These are phyloP conservation scores for Lordiphosa andalusiaca DNA, from an alignment of 2,888 invertebrate genomes.

Conservation along the genomic window DNA sequence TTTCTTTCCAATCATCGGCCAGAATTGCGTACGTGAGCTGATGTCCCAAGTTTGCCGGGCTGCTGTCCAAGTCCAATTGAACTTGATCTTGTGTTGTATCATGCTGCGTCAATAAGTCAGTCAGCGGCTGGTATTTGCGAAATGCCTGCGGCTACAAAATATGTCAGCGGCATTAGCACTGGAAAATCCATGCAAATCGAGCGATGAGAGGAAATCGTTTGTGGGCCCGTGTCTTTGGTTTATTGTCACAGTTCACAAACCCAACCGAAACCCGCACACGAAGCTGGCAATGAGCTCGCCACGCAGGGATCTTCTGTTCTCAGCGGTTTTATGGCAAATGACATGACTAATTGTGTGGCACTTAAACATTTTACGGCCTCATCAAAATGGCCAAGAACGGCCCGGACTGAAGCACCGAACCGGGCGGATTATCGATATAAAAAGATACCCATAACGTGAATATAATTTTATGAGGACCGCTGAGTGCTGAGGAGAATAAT, in stretches of 20 bases:
- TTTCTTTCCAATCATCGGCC: conserved; percentile 63
- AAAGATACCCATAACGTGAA: not conserved
- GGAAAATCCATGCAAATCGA: too few relatives aligned
- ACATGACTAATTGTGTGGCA: conserved; percentile 66
- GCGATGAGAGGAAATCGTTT: too few relatives aligned
- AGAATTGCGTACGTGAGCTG: conserved; percentile 69
- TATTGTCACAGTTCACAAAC: too few relatives aligned
- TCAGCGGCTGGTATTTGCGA: conserved; percentile 52
- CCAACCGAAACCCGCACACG: too few relatives aligned
- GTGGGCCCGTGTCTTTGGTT: too few relatives aligned
- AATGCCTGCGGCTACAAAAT: conserved; percentile 31
- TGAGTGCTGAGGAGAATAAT: too few relatives aligned
- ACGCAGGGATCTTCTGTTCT: too few relatives aligned
- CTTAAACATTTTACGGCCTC: conserved; percentile 38
- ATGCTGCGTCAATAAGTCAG: conserved; percentile 72
- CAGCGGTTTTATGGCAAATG: conserved; percentile 53
- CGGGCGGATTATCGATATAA: not conserved
- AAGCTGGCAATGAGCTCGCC: too few relatives aligned
- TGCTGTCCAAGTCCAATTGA: conserved; percentile 11
- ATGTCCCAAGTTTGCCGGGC: conserved; percentile 27
- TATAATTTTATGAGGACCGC: not conserved
- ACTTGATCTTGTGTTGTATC: conserved; percentile 25
- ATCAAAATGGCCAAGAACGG: too few relatives aligned
- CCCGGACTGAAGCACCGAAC: too few relatives aligned
- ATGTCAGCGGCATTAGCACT: conserved; percentile 2